These are phyloP conservation scores for Isoperla grammatica DNA, from an alignment of 2,888 invertebrate genomes.

Conservation along the genomic window DNA sequence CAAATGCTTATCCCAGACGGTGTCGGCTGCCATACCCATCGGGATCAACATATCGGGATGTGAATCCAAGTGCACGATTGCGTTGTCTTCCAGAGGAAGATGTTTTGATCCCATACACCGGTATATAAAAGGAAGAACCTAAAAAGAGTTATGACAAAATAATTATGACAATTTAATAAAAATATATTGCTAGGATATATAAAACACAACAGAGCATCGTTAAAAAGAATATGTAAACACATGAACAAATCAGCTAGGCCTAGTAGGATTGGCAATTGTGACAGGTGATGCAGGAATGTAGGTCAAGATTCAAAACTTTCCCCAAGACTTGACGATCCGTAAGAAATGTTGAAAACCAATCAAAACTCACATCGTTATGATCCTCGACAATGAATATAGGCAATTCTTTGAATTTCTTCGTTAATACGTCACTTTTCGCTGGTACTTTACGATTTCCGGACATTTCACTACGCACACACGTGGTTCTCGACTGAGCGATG, in stretches of 20 bases:
- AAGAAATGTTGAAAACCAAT: background rate
- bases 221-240: no score
- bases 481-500: background rate
- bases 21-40: constrained; percentile 65
- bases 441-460: background rate
- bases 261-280: background rate
- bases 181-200: background rate
- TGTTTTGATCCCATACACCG: constrained; percentile 73
- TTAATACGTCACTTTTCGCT: constrained; percentile 24
- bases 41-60: constrained; percentile 90
- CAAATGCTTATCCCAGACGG: constrained; percentile 65
- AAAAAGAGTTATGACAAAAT: constrained; percentile 3
- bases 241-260: background rate
- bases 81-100: constrained; percentile 68
- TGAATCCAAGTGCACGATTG: constrained; percentile 82
- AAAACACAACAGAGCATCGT: no score
- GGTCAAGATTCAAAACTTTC: no score
- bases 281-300: no score
- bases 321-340: no score
- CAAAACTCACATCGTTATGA: constrained; percentile 59
- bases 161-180: constrained; percentile 1
- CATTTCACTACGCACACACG: constrained; percentile 9
- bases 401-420: constrained; percentile 56
- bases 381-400: constrained; percentile 73
- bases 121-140: constrained; percentile 66